Evolutionary conservation across 92 coral and sea anemone species (phyloP).

Genomic region (Porites lobata): DNA sequence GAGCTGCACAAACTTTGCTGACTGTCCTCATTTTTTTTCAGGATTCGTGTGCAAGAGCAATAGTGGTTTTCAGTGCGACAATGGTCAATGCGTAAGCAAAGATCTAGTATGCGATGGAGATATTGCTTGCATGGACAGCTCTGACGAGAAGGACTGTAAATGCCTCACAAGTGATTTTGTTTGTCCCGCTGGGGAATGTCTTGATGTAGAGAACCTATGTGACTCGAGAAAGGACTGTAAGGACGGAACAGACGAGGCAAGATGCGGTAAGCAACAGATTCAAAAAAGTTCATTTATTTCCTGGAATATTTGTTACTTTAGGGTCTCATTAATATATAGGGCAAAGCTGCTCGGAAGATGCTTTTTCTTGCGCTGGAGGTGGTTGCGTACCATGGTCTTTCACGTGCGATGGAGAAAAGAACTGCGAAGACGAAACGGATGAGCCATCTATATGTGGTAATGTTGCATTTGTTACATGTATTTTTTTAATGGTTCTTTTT

Average conservation of each 20-base stretch:
- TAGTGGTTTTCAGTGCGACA: conserved; percentile 78
- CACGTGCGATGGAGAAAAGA: too few species aligned
- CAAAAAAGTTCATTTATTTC: too few species aligned
- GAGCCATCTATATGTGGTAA: too few species aligned
- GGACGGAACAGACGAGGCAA: conserved; percentile 55
- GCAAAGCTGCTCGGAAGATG: too few species aligned
- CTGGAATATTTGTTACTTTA: neutral
- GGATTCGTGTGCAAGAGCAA: conserved; percentile 63
- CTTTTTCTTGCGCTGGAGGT: too few species aligned
- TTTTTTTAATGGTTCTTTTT: too few species aligned
- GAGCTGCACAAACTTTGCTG: too few species aligned
- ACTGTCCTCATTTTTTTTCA: too few species aligned
- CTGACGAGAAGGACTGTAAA: conserved; percentile 75
- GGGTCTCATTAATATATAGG: neutral
- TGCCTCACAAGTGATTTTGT: conserved; percentile 63
- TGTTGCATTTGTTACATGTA: too few species aligned
- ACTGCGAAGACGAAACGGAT: too few species aligned
- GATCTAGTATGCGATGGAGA: conserved; percentile 87
- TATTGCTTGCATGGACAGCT: conserved; percentile 74
- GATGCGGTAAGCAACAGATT: conserved; percentile 56
- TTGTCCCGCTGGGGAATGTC: conserved; percentile 75
- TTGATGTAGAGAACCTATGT: conserved; percentile 46
- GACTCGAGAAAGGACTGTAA: conserved; percentile 50
- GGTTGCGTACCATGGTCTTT: too few species aligned
- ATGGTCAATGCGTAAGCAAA: conserved; percentile 83